These are phyloP conservation scores for Sinocyclocheilus anophthalmus DNA, from an alignment of 2,113 vertebrate species.

Conservation along the genomic window DNA sequence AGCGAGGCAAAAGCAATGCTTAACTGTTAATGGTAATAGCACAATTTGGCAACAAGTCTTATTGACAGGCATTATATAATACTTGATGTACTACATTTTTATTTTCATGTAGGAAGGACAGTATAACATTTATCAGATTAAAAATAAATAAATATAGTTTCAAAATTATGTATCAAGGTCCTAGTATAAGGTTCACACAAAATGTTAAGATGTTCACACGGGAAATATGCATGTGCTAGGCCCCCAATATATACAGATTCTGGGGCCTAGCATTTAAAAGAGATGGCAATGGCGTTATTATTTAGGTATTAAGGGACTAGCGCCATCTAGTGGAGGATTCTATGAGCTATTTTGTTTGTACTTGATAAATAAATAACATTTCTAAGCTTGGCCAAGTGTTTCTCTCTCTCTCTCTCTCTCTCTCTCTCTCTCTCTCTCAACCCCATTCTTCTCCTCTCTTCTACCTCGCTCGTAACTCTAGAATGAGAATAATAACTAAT, in stretches of 20 bases:
- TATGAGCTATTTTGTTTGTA: not conserved
- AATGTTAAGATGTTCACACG: not conserved
- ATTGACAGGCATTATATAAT: not conserved
- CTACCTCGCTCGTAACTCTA: not conserved
- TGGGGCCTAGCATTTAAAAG: not conserved
- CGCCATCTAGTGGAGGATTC: conserved; percentile 55
- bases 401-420: no score
- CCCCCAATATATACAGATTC: no score
- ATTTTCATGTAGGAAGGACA: not conserved
- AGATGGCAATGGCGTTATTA: not conserved
- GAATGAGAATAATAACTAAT: no score
- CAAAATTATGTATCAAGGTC: no score
- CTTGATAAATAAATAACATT: not conserved
- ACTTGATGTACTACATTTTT: not conserved
- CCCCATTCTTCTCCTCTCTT: no score
- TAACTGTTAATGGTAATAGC: not conserved
- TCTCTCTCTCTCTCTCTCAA: no score
- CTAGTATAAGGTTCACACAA: not conserved
- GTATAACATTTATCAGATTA: not conserved
- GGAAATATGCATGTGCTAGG: not conserved
- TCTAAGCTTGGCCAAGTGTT: not conserved
- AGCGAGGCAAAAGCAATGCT: not conserved
- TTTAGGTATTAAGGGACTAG: conserved; percentile 7
- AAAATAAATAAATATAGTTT: no score
- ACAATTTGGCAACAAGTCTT: not conserved